These are phyloP conservation scores for Yasuhikotakia modesta DNA, from an alignment of 2,797 vertebrate species.

Conservation along the genomic window DNA sequence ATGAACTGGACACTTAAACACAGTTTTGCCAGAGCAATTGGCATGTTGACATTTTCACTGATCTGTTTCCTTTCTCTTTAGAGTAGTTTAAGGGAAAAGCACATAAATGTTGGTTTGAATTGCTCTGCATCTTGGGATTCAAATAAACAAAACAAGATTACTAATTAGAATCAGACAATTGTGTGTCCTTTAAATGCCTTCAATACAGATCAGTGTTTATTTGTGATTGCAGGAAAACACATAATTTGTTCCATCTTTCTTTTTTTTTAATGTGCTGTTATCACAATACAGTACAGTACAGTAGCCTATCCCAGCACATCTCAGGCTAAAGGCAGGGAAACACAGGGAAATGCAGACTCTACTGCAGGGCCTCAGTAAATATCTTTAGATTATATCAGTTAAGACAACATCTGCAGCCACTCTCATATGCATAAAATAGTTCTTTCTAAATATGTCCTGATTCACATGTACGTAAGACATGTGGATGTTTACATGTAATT, in stretches of 20 bases:
- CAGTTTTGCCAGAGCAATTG: conserved; percentile 37
- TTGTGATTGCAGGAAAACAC: too few species aligned
- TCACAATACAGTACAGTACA: too few species aligned
- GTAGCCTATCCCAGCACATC: too few species aligned
- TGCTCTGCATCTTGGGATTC: conserved; percentile 9
- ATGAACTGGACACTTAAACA: conserved; percentile 41
- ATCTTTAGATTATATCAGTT: background rate
- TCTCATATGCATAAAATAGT: background rate
- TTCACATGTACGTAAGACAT: conserved; percentile 10
- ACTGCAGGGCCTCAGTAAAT: background rate
- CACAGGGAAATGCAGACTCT: too few species aligned
- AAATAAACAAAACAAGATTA: background rate
- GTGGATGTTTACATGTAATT: background rate
- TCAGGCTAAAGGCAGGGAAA: too few species aligned
- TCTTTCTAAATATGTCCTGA: conserved; percentile 1
- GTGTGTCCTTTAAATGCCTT: background rate
- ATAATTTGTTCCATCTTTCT: too few species aligned
- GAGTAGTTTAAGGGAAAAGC: conserved; percentile 51
- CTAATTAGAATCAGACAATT: too few species aligned
- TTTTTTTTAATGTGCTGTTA: too few species aligned
- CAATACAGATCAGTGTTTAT: background rate
- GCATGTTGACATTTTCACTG: conserved; percentile 35
- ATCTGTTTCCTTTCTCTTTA: conserved; percentile 47
- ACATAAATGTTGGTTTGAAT: conserved; percentile 48
- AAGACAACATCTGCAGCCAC: background rate